phyloP scores from a whole-genome alignment of 2,797 vertebrate species.

The Danio kyathit region DNA sequence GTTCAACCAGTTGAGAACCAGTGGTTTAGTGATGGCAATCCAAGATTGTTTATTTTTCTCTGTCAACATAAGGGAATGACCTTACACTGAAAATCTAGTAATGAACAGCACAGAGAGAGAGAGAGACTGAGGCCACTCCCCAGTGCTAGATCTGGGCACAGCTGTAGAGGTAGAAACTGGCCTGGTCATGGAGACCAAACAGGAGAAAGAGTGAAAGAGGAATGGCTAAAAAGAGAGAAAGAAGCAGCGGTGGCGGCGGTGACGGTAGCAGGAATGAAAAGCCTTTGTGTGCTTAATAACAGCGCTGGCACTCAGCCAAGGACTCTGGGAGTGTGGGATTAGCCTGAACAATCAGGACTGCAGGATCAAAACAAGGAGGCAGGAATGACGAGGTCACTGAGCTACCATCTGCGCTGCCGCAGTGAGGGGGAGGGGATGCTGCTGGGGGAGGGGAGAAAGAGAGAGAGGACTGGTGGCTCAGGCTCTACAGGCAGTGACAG shows the following conservation, averaged over 20 bases:
- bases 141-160: conserved; percentile 35
- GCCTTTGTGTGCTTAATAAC: conserved; percentile 91
- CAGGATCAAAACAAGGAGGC: conserved; percentile 91
- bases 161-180: conserved; percentile 12
- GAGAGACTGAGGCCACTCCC: conserved; percentile 5
- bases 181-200: conserved; percentile 24
- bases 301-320: conserved; percentile 84
- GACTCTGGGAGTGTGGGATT: conserved; percentile 88
- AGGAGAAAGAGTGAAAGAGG: conserved; percentile 52
- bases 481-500: conserved; percentile 69
- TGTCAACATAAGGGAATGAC: conserved; percentile 37
- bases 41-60: conserved; percentile 19
- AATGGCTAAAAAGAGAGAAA: conserved; percentile 29
- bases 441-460: conserved; percentile 65
- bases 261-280: conserved; percentile 85
- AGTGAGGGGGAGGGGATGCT: conserved; percentile 86
- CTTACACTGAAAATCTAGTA: conserved; percentile 42
- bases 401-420: conserved; percentile 95
- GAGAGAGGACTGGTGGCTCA: conserved; percentile 66
- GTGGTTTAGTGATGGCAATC: conserved; percentile 12
- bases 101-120: conserved; percentile 45
- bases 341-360: conserved; percentile 91
- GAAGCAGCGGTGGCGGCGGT: conserved; percentile 66
- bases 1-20: not conserved
- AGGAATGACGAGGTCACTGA: conserved; percentile 91